These are phyloP conservation scores for Actenoides hombroni DNA, from an alignment of 2,113 vertebrate genomes.

Conservation along the genomic window DNA sequence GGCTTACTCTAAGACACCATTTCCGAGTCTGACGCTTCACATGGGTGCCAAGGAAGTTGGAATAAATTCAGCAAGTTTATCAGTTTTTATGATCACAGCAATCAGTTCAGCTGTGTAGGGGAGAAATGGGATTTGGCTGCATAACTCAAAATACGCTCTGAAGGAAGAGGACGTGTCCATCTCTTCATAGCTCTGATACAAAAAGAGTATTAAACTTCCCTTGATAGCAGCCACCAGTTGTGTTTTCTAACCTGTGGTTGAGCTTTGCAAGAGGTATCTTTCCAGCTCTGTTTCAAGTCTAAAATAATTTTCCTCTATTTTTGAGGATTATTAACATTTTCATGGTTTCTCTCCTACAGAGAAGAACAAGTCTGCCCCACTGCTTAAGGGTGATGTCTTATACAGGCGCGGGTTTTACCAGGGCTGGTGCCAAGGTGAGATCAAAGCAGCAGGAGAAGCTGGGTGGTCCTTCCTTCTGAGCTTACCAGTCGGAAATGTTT, in stretches of 20 bases:
- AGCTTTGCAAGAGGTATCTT: not conserved
- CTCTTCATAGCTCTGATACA: not conserved
- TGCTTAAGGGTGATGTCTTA: not conserved
- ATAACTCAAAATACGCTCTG: not conserved
- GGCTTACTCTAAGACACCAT: not conserved
- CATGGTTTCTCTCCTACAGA: not conserved
- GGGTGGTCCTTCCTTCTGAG: not conserved
- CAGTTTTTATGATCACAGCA: not conserved
- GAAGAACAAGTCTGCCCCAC: not conserved
- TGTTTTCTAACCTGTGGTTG: not conserved
- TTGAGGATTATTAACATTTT: not conserved
- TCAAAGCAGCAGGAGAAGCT: not conserved
- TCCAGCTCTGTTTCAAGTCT: not conserved
- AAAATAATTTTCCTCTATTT: not conserved
- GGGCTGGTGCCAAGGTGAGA: not conserved
- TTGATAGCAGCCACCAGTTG: not conserved
- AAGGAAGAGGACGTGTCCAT: not conserved
- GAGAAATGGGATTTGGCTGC: not conserved
- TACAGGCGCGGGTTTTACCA: not conserved
- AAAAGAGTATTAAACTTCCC: not conserved
- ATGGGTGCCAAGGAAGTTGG: not conserved
- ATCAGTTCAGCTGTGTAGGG: not conserved
- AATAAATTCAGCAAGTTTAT: not conserved
- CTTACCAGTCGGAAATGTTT: not conserved
- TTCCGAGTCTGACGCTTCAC: not conserved